A percentile compares a stretch with the other conserved stretches of the same genome.
Evolutionary conservation across 2,888 invertebrate genomes (phyloP).

Genomic region (Epinotia demarniana): DNA sequence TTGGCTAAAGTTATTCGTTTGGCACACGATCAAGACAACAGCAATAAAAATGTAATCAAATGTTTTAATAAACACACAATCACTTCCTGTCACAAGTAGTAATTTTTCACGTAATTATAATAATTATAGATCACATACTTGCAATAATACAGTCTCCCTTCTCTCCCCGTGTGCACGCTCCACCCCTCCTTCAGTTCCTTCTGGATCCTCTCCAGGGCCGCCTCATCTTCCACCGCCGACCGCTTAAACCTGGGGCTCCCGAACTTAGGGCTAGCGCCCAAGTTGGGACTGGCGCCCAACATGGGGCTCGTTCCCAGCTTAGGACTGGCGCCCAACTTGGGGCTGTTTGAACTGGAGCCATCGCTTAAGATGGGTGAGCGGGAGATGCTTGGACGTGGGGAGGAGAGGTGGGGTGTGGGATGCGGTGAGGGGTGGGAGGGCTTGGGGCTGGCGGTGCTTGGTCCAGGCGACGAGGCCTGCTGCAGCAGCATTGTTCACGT

Average conservation of each 20-base stretch:
- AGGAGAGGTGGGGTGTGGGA: slow-evolving; percentile 70
- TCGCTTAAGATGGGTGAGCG: slow-evolving; percentile 69
- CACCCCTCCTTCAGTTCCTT: slow-evolving; percentile 88
- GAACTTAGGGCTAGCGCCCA: slow-evolving; percentile 73
- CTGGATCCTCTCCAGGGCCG: slow-evolving; percentile 83
- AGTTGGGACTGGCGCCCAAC: slow-evolving; percentile 53
- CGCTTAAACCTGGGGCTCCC: slow-evolving; percentile 75
- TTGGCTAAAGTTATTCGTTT: no score
- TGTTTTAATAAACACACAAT: no score
- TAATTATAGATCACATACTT: slow-evolving; percentile 87
- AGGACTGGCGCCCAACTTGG: slow-evolving; percentile 57
- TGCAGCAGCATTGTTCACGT: slow-evolving; percentile 82
- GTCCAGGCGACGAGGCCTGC: slow-evolving; percentile 81
- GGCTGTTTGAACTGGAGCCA: slow-evolving; percentile 66
- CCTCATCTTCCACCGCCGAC: slow-evolving; percentile 70
- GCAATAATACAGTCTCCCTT: slow-evolving; percentile 95
- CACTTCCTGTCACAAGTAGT: no score
- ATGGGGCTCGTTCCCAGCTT: slow-evolving; percentile 61
- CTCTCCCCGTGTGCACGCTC: slow-evolving; percentile 91
- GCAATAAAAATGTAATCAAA: no score
- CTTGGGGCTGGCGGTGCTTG: slow-evolving; percentile 81
- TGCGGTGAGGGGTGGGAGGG: slow-evolving; percentile 63
- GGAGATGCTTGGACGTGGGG: slow-evolving; percentile 62
- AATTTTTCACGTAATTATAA: neutral
- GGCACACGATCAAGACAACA: no score